A percentile compares a stretch with the other conserved stretches of the same genome.
These are phyloP conservation scores for Sprattus sprattus DNA, from an alignment of 2,113 vertebrate species.

Conservation along the genomic window DNA sequence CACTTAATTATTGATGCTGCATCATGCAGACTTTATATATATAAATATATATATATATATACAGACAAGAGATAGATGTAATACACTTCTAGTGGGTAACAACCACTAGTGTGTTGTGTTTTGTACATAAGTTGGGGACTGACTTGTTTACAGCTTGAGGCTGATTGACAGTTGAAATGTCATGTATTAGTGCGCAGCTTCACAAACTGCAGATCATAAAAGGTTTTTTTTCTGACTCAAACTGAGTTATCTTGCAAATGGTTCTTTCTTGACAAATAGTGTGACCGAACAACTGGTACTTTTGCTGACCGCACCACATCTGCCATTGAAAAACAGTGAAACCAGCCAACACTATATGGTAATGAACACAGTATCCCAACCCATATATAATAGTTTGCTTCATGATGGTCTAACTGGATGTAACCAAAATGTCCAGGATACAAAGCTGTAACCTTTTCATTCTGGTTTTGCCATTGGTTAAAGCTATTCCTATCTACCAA, in stretches of 20 bases:
- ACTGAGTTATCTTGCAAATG: slow-evolving; percentile 24
- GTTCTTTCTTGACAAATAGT: slow-evolving; percentile 21
- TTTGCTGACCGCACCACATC: not conserved
- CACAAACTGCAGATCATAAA: slow-evolving; percentile 65
- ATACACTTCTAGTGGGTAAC: slow-evolving; percentile 59
- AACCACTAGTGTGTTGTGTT: slow-evolving; percentile 69
- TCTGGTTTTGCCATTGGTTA: not conserved
- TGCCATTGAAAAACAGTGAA: not conserved
- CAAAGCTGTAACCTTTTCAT: not conserved
- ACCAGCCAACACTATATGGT: not conserved
- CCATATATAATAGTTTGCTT: too few relatives aligned
- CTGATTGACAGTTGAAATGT: slow-evolving; percentile 71
- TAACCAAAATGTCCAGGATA: not conserved
- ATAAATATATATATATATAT: slow-evolving; percentile 41
- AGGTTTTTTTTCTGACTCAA: slow-evolving; percentile 51
- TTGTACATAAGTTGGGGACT: slow-evolving; percentile 69
- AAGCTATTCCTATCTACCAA: not conserved
- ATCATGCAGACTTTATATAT: slow-evolving; percentile 62
- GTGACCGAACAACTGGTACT: not conserved
- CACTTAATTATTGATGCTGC: slow-evolving; percentile 76
- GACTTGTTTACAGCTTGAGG: slow-evolving; percentile 69
- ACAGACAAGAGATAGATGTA: slow-evolving; percentile 47
- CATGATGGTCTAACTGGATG: too few relatives aligned
- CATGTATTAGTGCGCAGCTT: slow-evolving; percentile 69
- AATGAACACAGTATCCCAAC: not conserved